Base-by-base conservation (phyloP, 2,888 invertebrate species). In the Lingula anatina region DNA sequence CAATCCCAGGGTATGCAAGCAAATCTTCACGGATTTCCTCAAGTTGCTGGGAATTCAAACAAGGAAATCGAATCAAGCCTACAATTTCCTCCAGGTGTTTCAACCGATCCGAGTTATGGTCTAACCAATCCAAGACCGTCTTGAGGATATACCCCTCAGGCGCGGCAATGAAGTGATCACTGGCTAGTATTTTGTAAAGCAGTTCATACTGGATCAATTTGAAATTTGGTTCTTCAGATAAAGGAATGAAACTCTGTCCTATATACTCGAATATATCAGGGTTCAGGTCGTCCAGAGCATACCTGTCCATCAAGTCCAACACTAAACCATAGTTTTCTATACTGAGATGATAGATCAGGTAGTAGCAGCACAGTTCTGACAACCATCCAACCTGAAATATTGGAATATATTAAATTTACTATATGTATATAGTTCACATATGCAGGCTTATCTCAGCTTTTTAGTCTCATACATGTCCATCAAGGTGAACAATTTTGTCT, bases 321-420 rank as follows among this genome's bases (percentile, higher is more conserved):
- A 70, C 70, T 2, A 59, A 55, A 5, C 60, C 51, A 47, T 71
- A 73, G 55, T 73, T 68, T 26, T 68, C 65, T 31, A 73, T 47
- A 49, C 66, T 65, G 28, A 73, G 56, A 48, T 68, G 66, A 5
- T 64, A 59, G 9, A 70, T 59, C 39, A 74, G 59, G 50, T 64
- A 74, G 42, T 71, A 66, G 50, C 69, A 69, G 51, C 69, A 69
- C n/a, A 69, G 61, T 7, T 69, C 61, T 7, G 68, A 49, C 46
- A 72, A 57, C 72, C 72, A 72, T 24, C 70, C 68, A 25, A 65
- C 63, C 47, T 63, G 62, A 44, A 28, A 35, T 44, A 28, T 20
- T 47, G n/a, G 5, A 28, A 15, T 18, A 41, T n/a, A 41, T 47
- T 25, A 31, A 12, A 31, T n/a, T n/a, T n/a, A n/a, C n/a, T n/a